Evolutionary conservation across 23 tunicate species (phyloP).

Genomic region (Clavelina lepadiformis): DNA sequence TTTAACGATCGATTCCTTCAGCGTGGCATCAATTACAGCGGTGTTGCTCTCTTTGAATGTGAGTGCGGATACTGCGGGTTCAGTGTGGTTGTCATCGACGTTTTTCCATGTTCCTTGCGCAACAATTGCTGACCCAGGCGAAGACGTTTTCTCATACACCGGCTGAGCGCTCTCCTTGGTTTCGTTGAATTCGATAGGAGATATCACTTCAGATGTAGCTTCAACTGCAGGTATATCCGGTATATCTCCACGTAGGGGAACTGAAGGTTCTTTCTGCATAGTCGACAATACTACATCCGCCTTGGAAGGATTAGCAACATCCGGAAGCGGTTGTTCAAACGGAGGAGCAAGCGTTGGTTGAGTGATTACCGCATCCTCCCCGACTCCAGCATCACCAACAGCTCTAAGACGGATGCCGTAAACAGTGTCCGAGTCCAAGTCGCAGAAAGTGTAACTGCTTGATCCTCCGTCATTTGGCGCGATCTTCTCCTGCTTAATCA

Average conservation of each 20-base stretch:
- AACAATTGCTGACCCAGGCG: no score
- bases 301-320: not conserved
- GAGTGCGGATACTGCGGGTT: no score
- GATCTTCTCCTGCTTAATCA: slow-evolving; percentile 21
- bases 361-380: slow-evolving; percentile 45
- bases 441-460: slow-evolving; percentile 25
- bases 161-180: no score
- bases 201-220: not conserved
- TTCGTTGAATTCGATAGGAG: no score
- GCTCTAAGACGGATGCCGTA: slow-evolving; percentile 56
- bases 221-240: slow-evolving; percentile 24
- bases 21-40: no score
- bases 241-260: not conserved
- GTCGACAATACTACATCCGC: no score
- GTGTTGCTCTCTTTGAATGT: no score
- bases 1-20: no score
- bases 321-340: not conserved
- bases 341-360: slow-evolving; percentile 22
- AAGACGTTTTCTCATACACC: no score
- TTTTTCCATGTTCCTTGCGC: no score
- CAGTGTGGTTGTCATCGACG: no score
- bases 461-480: not conserved
- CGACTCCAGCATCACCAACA: slow-evolving; percentile 36
- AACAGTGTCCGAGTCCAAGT: slow-evolving; percentile 40
- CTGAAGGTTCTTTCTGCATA: not conserved